Conservation (phyloP, 1,140 invertebrate genomes). For the Harpegnathos saltator region DNA sequence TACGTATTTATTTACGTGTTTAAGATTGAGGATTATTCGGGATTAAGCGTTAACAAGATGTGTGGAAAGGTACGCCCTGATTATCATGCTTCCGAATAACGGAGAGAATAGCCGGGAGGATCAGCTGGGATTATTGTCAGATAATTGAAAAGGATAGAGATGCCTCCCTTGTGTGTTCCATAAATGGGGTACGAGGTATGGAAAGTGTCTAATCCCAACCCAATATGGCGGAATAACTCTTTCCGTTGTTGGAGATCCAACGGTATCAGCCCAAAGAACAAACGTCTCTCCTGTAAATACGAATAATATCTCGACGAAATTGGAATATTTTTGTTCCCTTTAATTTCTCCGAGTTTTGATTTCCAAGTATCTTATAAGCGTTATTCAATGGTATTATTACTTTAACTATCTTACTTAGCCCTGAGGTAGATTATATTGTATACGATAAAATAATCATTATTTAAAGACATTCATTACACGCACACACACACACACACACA, state of each 20-base stretch:
- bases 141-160: constrained; percentile 20
- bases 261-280: no score
- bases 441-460: no score
- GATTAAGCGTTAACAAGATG: background rate
- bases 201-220: background rate
- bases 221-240: background rate
- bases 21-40: background rate
- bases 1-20: no score
- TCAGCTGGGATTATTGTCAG: background rate
- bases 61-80: background rate
- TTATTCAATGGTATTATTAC: no score
- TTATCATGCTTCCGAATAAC: background rate
- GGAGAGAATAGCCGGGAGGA: background rate
- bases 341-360: background rate
- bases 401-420: no score
- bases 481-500: no score
- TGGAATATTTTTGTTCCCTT: background rate
- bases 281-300: background rate
- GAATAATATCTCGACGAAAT: background rate
- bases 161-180: background rate
- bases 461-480: no score
- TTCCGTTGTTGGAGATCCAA: background rate
- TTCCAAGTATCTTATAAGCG: no score
- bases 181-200: background rate
- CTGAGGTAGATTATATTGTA: no score